Conservation (phyloP, 2,113 vertebrate genomes). For the Python bivittatus region DNA sequence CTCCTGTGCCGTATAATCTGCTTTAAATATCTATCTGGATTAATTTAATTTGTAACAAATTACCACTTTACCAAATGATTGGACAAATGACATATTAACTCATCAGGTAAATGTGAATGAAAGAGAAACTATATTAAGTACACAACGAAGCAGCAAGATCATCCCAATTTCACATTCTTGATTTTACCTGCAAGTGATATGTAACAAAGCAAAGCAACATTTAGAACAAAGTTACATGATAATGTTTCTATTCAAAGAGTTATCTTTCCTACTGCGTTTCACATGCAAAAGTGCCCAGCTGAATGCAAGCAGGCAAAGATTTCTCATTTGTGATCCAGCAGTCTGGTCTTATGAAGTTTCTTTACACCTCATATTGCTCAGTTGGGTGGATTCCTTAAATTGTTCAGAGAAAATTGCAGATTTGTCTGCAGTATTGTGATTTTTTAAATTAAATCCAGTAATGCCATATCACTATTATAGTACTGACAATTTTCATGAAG, state of each 20-base stretch:
- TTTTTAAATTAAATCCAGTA: background rate
- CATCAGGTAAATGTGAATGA: background rate
- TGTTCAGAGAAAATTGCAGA: background rate
- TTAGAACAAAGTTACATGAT: background rate
- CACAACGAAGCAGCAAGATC: background rate
- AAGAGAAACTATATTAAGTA: background rate
- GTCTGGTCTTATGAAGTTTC: background rate
- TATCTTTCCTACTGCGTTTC: background rate
- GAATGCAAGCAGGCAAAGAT: background rate
- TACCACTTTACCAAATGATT: background rate
- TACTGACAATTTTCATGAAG: background rate
- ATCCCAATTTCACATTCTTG: background rate
- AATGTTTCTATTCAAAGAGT: background rate
- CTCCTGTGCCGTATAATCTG: background rate
- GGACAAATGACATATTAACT: background rate
- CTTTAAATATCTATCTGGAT: background rate
- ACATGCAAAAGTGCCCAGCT: background rate
- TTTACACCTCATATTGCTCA: background rate
- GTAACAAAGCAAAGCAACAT: background rate
- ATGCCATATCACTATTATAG: background rate
- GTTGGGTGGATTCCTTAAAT: background rate
- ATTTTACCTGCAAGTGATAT: background rate
- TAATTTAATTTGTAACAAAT: background rate
- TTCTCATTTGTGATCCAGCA: background rate
- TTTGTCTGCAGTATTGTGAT: background rate